Evolutionary conservation across 2,797 vertebrate genomes (phyloP), one percentile per base, ranked within the genome.

Genomic region (Bovichtus diacanthus): DNA sequence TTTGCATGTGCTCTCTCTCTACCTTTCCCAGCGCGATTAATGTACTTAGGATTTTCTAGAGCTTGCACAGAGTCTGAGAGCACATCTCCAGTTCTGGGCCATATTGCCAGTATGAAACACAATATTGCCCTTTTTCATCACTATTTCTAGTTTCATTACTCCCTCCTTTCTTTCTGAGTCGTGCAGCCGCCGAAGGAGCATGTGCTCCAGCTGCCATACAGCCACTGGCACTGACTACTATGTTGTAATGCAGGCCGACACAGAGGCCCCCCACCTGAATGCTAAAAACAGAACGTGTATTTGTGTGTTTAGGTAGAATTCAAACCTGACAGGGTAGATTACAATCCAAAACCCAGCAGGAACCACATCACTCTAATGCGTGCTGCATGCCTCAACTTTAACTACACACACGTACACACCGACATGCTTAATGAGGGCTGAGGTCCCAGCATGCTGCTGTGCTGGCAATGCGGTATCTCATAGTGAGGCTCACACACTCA

Each of bases 201-300:
- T 78, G 82, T 71, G 76, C 69, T 85, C 82, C 85, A 90, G 86
- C 86, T 90, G 83, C 90, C 77, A 67, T 36, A 46, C 77, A 80
- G 83, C 88, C 87, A 81, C 62, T 31, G 74, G 88, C 84, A 3
- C 75, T 60, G 64, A 49, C 65, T 58, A 6, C 71, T 58, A 19
- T 78, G 73, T 53, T 47, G 69, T 94, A 92, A 94, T 88, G 74
- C 82, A 85, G 89, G 74, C 75, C 41, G 92, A 95, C 92, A 90
- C 70, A 38, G 70, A 74, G 76, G 53, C 83, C 89, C 88, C 87
- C 90, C 83, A 92, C 91, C 90, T 90, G 87, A 85, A 80, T 83
- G 75, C 92, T 90, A 91, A 91, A 92, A 94, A 93, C 90, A 92
- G 91, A 88, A 82, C 58, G 78, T 63, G 60, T 85, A 71, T 88